Evolutionary conservation across 2,113 vertebrate species (phyloP).

Genomic region (Nesoenas mayeri): DNA sequence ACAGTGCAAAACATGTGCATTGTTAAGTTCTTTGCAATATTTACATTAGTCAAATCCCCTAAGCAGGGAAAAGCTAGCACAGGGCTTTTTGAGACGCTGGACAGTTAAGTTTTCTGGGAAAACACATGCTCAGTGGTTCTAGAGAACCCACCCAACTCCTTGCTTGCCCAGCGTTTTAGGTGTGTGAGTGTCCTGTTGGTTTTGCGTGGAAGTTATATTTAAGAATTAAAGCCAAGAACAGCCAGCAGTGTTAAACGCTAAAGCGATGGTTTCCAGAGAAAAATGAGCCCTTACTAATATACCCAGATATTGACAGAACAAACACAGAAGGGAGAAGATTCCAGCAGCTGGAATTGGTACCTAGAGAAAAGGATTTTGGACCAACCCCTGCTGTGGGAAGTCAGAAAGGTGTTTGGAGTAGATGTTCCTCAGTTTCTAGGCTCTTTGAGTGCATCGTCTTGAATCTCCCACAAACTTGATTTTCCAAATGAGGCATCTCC

Average conservation of each 20-base stretch:
- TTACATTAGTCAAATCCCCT: conserved; percentile 10
- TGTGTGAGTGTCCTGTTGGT: background rate
- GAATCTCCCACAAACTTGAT: background rate
- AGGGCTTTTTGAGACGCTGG: background rate
- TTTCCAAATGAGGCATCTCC: background rate
- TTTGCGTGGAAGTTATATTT: background rate
- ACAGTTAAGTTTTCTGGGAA: background rate
- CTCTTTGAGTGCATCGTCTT: background rate
- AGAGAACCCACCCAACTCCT: background rate
- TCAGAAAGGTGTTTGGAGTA: background rate
- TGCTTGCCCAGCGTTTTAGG: background rate
- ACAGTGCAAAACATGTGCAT: background rate
- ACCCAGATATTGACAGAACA: background rate
- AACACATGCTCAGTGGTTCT: background rate
- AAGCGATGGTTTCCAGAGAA: background rate
- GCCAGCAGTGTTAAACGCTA: background rate
- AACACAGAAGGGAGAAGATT: background rate
- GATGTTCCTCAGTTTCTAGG: background rate
- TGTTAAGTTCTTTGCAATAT: background rate
- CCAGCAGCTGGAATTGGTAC: background rate
- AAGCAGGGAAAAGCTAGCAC: background rate
- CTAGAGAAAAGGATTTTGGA: background rate
- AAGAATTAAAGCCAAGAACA: background rate
- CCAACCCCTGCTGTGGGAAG: background rate
- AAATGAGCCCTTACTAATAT: background rate